Evolutionary conservation across 2,888 invertebrate species (phyloP).

Genomic region (Drosophila neonasuta): DNA sequence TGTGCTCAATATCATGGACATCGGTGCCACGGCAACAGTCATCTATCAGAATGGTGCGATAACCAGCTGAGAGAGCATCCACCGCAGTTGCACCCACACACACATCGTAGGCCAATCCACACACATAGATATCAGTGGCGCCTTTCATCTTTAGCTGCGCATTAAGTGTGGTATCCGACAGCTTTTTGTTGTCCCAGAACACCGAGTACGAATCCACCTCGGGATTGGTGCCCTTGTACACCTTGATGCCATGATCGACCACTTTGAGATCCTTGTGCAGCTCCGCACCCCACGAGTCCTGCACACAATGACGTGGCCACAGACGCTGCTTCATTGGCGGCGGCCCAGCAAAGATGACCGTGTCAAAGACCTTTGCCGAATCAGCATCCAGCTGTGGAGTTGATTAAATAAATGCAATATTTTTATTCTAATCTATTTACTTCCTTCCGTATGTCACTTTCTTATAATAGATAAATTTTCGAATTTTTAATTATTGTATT

Average conservation of each 20-base stretch:
- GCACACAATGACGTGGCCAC: slow-evolving; percentile 98
- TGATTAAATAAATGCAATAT: background rate
- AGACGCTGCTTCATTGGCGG: slow-evolving; percentile 93
- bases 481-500: no score
- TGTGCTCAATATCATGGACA: slow-evolving; percentile 91
- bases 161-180: slow-evolving; percentile 92
- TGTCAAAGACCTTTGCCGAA: slow-evolving; percentile 92
- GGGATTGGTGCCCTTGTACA: slow-evolving; percentile 96
- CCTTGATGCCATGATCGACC: slow-evolving; percentile 88
- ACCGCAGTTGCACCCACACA: slow-evolving; percentile 95
- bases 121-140: slow-evolving; percentile 95
- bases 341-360: slow-evolving; percentile 94
- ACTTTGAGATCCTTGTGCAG: slow-evolving; percentile 94
- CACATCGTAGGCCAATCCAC: slow-evolving; percentile 97
- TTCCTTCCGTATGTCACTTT: no score
- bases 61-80: slow-evolving; percentile 94
- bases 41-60: slow-evolving; percentile 93
- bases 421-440: background rate
- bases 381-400: slow-evolving; percentile 86
- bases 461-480: no score
- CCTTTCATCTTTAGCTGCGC: slow-evolving; percentile 90
- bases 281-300: slow-evolving; percentile 97
- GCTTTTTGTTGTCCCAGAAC: slow-evolving; percentile 98
- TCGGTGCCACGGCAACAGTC: slow-evolving; percentile 96
- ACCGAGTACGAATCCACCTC: slow-evolving; percentile 99